Conservation (phyloP, 2,797 vertebrate species). For the Australoheros facetus region DNA sequence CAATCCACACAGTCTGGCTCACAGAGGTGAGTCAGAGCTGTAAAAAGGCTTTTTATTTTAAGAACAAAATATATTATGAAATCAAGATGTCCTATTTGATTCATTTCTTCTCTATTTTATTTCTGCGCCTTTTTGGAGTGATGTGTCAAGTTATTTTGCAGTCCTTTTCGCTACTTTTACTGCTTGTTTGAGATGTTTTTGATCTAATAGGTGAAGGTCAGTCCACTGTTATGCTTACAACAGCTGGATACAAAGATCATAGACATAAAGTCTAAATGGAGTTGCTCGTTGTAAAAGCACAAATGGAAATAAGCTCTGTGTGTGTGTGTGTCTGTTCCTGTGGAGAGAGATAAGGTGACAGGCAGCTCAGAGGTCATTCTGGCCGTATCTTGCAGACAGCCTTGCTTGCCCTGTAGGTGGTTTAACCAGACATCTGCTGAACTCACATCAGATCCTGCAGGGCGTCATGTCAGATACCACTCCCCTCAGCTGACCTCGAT, state of each 20-base stretch:
- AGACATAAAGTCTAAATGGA: conserved; percentile 9
- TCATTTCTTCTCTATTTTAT: not conserved
- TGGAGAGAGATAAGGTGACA: conserved; percentile 63
- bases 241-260: conserved; percentile 10
- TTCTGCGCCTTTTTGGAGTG: not conserved
- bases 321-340: conserved; percentile 11
- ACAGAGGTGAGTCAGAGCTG: not conserved
- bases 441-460: conserved; percentile 57
- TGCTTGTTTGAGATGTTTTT: not conserved
- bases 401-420: conserved; percentile 57
- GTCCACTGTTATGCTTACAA: conserved; percentile 2
- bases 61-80: not conserved
- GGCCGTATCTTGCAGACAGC: conserved; percentile 58
- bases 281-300: conserved; percentile 9
- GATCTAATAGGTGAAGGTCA: not conserved
- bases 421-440: conserved; percentile 65
- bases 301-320: conserved; percentile 23
- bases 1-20: not conserved
- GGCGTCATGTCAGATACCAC: conserved; percentile 36
- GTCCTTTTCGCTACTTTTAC: not conserved
- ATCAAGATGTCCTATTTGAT: conserved; percentile 1
- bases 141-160: not conserved
- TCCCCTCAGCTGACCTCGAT: conserved; percentile 56
- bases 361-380: conserved; percentile 63
- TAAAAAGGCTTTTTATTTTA: not conserved